phyloP scores from a whole-genome alignment of 2,888 invertebrate genomes.

The Griposia aprilina region DNA sequence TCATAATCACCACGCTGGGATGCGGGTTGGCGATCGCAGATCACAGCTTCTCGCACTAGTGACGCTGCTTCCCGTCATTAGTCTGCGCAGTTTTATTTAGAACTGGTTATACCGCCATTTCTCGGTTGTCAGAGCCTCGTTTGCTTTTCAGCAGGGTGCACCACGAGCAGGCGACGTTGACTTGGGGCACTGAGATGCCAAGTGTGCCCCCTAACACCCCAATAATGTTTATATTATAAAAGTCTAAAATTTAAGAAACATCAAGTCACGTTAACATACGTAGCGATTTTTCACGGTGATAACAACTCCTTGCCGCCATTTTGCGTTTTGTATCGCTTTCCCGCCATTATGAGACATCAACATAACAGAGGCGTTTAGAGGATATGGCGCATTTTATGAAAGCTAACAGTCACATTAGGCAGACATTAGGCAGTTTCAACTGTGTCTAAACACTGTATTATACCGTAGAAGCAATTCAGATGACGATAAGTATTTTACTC shows the following conservation, averaged over 20 bases:
- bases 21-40: no score
- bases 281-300: slow-evolving; percentile 63
- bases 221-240: not conserved
- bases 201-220: no score
- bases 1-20: no score
- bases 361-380: slow-evolving; percentile 35
- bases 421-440: slow-evolving; percentile 19
- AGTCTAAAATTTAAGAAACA: slow-evolving; percentile 2
- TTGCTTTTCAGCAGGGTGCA: no score
- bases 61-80: no score
- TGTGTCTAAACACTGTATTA: slow-evolving; percentile 15
- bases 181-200: no score
- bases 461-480: slow-evolving; percentile 7
- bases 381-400: slow-evolving; percentile 38
- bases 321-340: slow-evolving; percentile 44
- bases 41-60: no score
- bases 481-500: slow-evolving; percentile 4
- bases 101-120: no score
- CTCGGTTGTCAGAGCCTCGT: no score
- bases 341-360: slow-evolving; percentile 34
- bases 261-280: slow-evolving; percentile 34
- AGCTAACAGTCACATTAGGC: slow-evolving; percentile 9
- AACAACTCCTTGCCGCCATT: slow-evolving; percentile 62
- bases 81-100: no score
- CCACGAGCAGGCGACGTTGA: no score